Conservation (phyloP, 1,140 invertebrate genomes). For the Anagrus nilaparvatae region DNA sequence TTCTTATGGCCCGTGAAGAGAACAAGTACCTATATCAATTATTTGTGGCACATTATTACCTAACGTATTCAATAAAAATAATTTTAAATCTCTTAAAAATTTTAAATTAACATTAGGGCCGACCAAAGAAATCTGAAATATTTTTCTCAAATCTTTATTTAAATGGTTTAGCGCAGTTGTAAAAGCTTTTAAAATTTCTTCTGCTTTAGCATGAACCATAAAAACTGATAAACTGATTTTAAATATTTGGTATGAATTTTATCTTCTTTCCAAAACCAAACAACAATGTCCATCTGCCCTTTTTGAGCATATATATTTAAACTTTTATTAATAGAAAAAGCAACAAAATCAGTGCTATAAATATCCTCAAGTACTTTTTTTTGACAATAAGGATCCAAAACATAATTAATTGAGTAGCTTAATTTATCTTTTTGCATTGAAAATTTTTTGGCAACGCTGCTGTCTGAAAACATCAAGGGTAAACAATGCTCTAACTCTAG, state of each 20-base stretch:
- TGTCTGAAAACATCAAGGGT: background rate
- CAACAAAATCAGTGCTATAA: too few species aligned
- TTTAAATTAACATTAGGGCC: conserved; percentile 17
- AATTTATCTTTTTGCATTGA: background rate
- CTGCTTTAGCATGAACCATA: conserved; percentile 2
- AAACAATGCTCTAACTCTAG: too few species aligned
- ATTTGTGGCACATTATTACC: too few species aligned
- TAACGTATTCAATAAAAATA: too few species aligned
- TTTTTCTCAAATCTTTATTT: conserved; percentile 3
- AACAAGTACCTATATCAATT: too few species aligned
- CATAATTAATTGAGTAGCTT: background rate
- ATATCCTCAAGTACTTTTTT: too few species aligned
- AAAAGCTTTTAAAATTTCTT: conserved; percentile 10
- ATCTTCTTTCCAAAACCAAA: conserved; percentile 11
- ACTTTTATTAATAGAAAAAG: background rate
- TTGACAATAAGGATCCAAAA: too few species aligned
- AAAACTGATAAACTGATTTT: conserved; percentile 14
- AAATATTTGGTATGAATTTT: conserved; percentile 5
- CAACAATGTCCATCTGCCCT: conserved; percentile 14
- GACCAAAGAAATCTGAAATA: conserved; percentile 17
- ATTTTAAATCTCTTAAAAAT: conserved; percentile 9
- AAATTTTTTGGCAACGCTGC: background rate
- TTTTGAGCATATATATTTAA: background rate
- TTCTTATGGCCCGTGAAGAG: too few species aligned
- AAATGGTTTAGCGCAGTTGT: background rate